Conservation (phyloP, 2,888 invertebrate species). For the Pachliopta kotzebuea region DNA sequence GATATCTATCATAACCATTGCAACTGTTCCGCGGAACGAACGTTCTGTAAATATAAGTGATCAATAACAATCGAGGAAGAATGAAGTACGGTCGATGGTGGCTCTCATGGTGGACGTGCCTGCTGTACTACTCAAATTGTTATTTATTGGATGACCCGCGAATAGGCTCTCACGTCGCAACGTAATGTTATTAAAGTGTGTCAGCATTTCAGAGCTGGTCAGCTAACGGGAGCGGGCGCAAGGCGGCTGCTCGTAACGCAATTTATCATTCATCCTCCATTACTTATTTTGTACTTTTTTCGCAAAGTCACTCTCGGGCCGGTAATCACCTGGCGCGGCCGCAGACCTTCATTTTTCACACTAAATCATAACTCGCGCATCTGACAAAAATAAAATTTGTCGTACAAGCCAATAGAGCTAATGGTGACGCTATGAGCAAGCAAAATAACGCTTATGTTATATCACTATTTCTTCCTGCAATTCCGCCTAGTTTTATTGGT, state of each 20-base stretch:
- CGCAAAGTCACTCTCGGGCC: constrained; percentile 78
- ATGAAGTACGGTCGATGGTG: constrained; percentile 64
- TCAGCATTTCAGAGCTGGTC: constrained; percentile 71
- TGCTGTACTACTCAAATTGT: constrained; percentile 68
- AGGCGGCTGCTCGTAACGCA: constrained; percentile 54
- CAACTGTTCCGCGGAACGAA: background rate
- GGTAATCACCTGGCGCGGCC: constrained; percentile 80
- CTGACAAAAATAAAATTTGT: constrained; percentile 79
- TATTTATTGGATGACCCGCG: constrained; percentile 72
- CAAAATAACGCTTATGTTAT: constrained; percentile 54
- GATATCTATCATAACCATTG: background rate
- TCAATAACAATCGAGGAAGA: constrained; percentile 58
- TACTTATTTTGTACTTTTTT: constrained; percentile 81
- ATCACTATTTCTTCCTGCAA: constrained; percentile 37
- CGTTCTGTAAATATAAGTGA: constrained; percentile 36
- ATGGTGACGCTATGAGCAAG: constrained; percentile 69
- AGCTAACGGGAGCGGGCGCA: constrained; percentile 49
- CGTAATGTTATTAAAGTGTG: constrained; percentile 80
- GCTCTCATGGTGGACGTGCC: constrained; percentile 66
- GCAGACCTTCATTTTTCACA: constrained; percentile 76
- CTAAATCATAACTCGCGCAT: constrained; percentile 77
- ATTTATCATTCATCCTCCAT: constrained; percentile 81
- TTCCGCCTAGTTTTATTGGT: constrained; percentile 15
- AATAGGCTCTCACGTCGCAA: constrained; percentile 73
- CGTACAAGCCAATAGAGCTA: constrained; percentile 75